Evolutionary conservation across 2,113 vertebrate species (phyloP).

Genomic region (Buteo buteo): DNA sequence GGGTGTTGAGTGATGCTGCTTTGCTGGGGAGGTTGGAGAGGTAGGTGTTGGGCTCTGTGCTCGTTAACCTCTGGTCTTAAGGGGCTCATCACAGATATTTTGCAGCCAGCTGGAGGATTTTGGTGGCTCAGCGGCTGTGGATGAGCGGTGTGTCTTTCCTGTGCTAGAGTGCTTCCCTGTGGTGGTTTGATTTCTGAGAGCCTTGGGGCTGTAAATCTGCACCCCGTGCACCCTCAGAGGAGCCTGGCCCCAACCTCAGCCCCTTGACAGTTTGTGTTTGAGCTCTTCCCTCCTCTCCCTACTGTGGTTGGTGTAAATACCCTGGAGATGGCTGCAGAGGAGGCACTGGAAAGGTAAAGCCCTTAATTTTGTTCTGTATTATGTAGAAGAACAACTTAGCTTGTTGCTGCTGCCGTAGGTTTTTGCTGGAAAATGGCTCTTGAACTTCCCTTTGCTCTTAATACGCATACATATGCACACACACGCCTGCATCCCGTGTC

Average conservation of each 20-base stretch:
- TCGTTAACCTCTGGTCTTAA: background rate
- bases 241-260: background rate
- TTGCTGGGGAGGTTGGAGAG: background rate
- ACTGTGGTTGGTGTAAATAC: background rate
- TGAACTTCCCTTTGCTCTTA: background rate
- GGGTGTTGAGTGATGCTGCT: background rate
- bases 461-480: rapidly evolving
- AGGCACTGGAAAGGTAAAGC: background rate
- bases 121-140: background rate
- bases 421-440: background rate
- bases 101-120: background rate
- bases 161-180: background rate
- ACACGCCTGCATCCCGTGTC: background rate
- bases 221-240: no score
- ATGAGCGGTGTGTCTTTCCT: background rate
- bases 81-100: background rate
- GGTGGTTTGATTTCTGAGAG: background rate
- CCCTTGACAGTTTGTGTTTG: background rate
- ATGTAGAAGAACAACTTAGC: background rate
- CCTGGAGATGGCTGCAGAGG: background rate
- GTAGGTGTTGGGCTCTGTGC: background rate
- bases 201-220: background rate
- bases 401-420: background rate
- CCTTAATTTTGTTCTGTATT: background rate
- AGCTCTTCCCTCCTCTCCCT: background rate